These are phyloP conservation scores for Sweltsa coloradensis DNA, from an alignment of 1,140 invertebrate genomes.

Conservation along the genomic window DNA sequence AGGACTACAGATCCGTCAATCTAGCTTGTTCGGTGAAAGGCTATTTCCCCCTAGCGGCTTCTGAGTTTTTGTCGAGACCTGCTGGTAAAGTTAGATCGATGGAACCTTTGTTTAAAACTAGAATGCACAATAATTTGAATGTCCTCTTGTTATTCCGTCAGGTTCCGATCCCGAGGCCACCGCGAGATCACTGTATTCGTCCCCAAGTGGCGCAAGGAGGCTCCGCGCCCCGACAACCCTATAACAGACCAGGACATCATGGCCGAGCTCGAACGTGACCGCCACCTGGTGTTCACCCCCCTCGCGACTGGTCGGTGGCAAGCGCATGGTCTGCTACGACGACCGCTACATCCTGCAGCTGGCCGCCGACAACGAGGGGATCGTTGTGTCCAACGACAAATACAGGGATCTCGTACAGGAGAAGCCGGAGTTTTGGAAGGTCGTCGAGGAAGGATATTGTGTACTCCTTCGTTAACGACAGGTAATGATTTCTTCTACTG, in stretches of 20 bases:
- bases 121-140: no score
- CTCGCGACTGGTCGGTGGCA: conserved; percentile 74
- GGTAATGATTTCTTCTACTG: no score
- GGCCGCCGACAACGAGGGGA: conserved; percentile 79
- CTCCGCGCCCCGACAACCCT: conserved; percentile 71
- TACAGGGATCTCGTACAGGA: conserved; percentile 85
- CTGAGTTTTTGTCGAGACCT: no score
- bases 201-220: conserved; percentile 87
- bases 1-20: no score
- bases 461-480: conserved; percentile 94
- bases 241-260: conserved; percentile 84
- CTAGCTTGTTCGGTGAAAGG: no score
- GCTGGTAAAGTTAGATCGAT: no score
- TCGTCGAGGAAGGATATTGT: conserved; percentile 84
- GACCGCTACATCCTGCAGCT: conserved; percentile 84
- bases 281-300: conserved; percentile 89
- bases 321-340: conserved; percentile 91
- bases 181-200: conserved; percentile 94
- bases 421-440: conserved; percentile 73
- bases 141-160: no score
- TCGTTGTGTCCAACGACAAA: conserved; percentile 96
- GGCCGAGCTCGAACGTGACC: conserved; percentile 74
- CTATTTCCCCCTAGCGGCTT: no score
- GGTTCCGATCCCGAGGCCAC: conserved; percentile 77
- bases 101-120: no score